phyloP scores from a whole-genome alignment of 2,888 invertebrate genomes.

The Stenchaetothrips biformis region DNA sequence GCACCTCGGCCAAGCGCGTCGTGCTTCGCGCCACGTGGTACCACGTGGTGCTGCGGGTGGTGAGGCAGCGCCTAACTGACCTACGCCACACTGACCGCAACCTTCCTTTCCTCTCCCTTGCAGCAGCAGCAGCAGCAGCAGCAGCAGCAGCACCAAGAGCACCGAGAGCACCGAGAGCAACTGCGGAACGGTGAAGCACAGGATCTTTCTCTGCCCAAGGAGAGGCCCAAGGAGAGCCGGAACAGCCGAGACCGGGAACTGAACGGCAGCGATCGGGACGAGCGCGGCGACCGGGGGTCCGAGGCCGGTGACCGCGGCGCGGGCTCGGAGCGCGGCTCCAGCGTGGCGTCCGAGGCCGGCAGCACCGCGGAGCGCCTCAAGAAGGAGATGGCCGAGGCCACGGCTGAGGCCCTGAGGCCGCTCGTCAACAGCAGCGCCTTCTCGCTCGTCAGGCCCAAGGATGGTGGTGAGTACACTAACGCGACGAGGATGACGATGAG shows the following conservation, averaged over 20 bases:
- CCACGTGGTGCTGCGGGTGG: no score
- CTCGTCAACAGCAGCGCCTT: constrained; percentile 71
- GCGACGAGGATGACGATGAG: no score
- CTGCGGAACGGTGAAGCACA: constrained; percentile 55
- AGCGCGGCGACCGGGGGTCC: constrained; percentile 39
- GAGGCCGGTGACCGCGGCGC: constrained; percentile 47
- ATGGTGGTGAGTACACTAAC: constrained; percentile 45
- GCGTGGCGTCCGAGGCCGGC: constrained; percentile 48
- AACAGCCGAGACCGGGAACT: constrained; percentile 3
- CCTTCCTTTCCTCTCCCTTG: constrained; percentile 21
- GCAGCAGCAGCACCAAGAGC: constrained; percentile 28
- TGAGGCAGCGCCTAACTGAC: background rate
- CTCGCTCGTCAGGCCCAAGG: constrained; percentile 79
- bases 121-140: constrained; percentile 32
- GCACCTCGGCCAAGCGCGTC: no score
- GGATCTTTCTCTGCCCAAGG: constrained; percentile 81
- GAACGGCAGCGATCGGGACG: constrained; percentile 24
- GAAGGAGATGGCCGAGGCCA: constrained; percentile 57
- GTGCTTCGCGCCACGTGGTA: no score
- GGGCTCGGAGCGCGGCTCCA: background rate
- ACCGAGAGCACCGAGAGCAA: background rate
- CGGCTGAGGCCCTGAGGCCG: constrained; percentile 65
- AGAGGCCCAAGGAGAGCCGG: constrained; percentile 42
- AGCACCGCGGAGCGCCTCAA: constrained; percentile 48
- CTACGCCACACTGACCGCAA: background rate